Percentiles rank a stretch among this genome's conserved stretches.
phyloP scores from a whole-genome alignment of 2,888 invertebrate genomes.

The Venustoraphidia nigricollis region DNA sequence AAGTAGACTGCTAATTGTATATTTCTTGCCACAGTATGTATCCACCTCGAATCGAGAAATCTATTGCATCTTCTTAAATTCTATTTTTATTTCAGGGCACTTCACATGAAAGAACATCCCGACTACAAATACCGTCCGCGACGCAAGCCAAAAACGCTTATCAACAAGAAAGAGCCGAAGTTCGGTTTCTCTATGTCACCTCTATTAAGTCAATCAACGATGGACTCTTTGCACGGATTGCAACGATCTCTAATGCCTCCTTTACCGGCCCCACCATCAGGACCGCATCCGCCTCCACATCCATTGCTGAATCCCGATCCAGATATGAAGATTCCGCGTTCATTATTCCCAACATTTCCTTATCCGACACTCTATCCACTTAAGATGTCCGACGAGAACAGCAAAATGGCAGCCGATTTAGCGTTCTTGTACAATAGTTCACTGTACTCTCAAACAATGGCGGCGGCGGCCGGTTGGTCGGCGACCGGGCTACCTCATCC shows the following conservation, averaged over 20 bases:
- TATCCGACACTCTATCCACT: constrained; percentile 52
- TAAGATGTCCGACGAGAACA: constrained; percentile 36
- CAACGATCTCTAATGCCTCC: constrained; percentile 31
- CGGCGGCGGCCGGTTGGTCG: constrained; percentile 24
- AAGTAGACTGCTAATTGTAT: too few relatives aligned
- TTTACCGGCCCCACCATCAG: constrained; percentile 28
- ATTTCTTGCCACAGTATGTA: too few relatives aligned
- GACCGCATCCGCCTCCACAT: constrained; percentile 31
- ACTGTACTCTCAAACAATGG: constrained; percentile 34
- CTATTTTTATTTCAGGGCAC: constrained; percentile 45
- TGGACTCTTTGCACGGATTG: constrained; percentile 26
- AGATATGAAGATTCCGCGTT: constrained; percentile 49
- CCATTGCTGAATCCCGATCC: constrained; percentile 34
- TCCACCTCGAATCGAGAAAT: too few relatives aligned
- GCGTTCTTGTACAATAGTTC: constrained; percentile 46
- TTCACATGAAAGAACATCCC: constrained; percentile 88
- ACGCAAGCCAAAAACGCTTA: constrained; percentile 68
- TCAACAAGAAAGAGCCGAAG: constrained; percentile 55
- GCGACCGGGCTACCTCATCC: constrained; percentile 21
- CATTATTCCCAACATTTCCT: constrained; percentile 54
- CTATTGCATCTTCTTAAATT: neutral
- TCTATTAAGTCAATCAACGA: constrained; percentile 35
- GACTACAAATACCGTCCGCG: constrained; percentile 85
- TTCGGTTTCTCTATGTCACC: constrained; percentile 53
- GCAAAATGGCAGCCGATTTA: constrained; percentile 49